A percentile compares a stretch with the other conserved stretches of the same genome.
Conservation (phyloP, 2,797 vertebrate genomes). For the Tapirus indicus region DNA sequence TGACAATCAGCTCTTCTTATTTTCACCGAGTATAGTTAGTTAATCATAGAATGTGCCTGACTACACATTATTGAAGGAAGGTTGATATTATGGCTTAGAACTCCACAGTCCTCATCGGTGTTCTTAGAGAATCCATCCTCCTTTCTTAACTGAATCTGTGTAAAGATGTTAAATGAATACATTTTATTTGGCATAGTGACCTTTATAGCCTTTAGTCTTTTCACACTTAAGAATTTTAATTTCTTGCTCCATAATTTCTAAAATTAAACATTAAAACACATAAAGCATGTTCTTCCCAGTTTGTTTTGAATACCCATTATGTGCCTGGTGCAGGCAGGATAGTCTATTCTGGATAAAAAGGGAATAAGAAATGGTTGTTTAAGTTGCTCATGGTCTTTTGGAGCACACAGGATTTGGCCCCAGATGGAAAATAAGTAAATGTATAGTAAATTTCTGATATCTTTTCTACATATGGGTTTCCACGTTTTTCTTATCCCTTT, state of each 20-base stretch:
- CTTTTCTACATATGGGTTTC: not conserved
- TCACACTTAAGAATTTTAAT: slow-evolving; percentile 29
- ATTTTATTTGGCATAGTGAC: slow-evolving; percentile 36
- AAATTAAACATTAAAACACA: slow-evolving; percentile 36
- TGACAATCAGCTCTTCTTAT: slow-evolving; percentile 45
- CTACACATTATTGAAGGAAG: not conserved
- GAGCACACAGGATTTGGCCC: not conserved
- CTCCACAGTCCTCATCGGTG: not conserved
- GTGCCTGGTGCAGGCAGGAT: not conserved
- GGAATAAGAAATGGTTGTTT: not conserved
- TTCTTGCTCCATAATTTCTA: slow-evolving; percentile 41
- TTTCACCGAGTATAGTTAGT: slow-evolving; percentile 56
- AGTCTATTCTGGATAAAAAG: not conserved
- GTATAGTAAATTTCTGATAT: not conserved
- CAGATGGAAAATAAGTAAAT: not conserved
- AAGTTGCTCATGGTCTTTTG: not conserved
- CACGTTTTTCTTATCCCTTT: not conserved
- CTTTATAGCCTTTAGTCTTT: slow-evolving; percentile 15
- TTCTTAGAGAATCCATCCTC: not conserved
- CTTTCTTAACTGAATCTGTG: not conserved
- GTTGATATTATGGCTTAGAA: not conserved
- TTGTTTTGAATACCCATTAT: not conserved
- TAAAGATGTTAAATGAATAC: slow-evolving; percentile 11
- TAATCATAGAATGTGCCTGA: slow-evolving; percentile 56
- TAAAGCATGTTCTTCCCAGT: not conserved